Evolutionary conservation across 2,888 invertebrate species (phyloP).

Genomic region (Rhamnusium bicolor): DNA sequence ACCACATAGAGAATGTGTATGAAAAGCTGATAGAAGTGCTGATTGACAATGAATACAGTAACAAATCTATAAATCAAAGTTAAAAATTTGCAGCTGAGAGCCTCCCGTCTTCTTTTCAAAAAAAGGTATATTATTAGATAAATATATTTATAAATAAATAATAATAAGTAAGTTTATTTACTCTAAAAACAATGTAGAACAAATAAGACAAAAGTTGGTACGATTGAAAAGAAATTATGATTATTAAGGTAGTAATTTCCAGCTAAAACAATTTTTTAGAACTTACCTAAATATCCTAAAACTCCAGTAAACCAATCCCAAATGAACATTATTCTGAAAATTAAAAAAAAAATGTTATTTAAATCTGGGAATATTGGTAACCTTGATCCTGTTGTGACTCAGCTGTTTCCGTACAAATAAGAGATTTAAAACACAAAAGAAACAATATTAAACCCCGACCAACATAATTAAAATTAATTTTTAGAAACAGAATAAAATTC

Average conservation of each 20-base stretch:
- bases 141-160: no score
- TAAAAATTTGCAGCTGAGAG: no score
- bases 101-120: no score
- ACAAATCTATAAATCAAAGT: no score
- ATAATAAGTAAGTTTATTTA: no score
- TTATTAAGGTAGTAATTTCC: not conserved
- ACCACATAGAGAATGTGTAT: no score
- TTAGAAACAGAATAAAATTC: not conserved
- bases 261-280: slow-evolving; percentile 1
- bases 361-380: not conserved
- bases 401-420: slow-evolving; percentile 7
- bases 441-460: not conserved
- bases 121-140: no score
- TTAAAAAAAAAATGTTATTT: not conserved
- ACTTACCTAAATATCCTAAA: slow-evolving; percentile 92
- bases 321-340: slow-evolving; percentile 83
- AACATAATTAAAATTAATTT: not conserved
- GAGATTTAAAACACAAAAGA: not conserved
- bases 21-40: no score
- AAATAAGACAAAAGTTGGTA: no score
- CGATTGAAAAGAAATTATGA: no score
- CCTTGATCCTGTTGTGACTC: slow-evolving; percentile 2
- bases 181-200: no score
- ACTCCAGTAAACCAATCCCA: slow-evolving; percentile 97
- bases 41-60: no score